Evolutionary conservation across 1,140 invertebrate genomes (phyloP).

Genomic region (Mizuhopecten yessoensis): DNA sequence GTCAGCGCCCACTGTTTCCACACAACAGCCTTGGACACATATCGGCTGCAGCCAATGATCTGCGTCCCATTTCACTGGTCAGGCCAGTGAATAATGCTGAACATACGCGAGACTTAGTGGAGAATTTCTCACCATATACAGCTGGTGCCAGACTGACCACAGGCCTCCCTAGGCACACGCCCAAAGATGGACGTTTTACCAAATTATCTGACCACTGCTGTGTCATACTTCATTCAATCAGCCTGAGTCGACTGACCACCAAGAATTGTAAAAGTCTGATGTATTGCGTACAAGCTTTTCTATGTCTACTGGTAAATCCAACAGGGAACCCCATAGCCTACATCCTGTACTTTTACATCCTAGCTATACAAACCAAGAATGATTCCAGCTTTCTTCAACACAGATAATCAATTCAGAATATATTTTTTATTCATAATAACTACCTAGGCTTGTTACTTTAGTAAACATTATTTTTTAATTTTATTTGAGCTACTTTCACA

Average conservation of each 20-base stretch:
- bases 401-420: too few species aligned
- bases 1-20: constrained; percentile 29
- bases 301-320: background rate
- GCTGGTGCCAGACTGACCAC: constrained; percentile 36
- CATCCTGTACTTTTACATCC: background rate
- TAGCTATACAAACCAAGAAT: too few species aligned
- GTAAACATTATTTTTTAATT: too few species aligned
- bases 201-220: constrained; percentile 14
- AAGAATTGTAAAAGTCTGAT: background rate
- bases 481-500: too few species aligned
- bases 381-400: too few species aligned
- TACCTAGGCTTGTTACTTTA: too few species aligned
- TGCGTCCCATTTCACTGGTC: background rate
- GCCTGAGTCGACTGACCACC: background rate
- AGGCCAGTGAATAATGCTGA: background rate
- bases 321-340: background rate
- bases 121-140: constrained; percentile 23
- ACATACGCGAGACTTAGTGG: constrained; percentile 14
- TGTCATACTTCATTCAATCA: constrained; percentile 38
- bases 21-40: background rate
- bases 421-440: too few species aligned
- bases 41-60: background rate
- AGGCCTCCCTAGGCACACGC: constrained; percentile 16
- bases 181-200: constrained; percentile 30
- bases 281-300: background rate